Evolutionary conservation across 2,797 vertebrate genomes (phyloP).

Genomic region (Sciurus carolinensis): DNA sequence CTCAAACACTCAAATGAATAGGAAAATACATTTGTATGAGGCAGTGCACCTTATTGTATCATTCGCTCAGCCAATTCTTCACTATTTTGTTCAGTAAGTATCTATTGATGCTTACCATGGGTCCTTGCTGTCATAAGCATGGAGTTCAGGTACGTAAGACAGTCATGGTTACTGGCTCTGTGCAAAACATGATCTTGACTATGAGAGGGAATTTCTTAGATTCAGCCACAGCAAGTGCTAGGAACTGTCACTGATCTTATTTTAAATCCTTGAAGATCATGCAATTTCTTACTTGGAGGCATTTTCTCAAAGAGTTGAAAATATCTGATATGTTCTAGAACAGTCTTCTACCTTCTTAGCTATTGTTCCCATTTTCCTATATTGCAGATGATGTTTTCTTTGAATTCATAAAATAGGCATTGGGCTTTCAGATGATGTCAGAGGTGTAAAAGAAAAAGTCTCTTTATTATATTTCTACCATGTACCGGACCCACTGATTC

Average conservation of each 20-base stretch:
- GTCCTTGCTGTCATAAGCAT: neutral
- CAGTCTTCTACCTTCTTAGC: neutral
- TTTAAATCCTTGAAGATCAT: neutral
- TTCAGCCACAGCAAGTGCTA: neutral
- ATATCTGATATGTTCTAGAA: neutral
- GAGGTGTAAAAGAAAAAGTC: neutral
- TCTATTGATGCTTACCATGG: neutral
- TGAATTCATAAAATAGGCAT: slow-evolving; percentile 1
- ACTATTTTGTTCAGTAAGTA: neutral
- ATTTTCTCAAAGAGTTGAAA: slow-evolving; percentile 55
- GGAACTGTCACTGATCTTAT: neutral
- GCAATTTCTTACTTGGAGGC: neutral
- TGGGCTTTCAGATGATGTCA: neutral
- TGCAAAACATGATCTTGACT: neutral
- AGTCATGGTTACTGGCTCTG: neutral
- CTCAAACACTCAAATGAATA: neutral
- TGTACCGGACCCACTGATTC: neutral
- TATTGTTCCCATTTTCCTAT: slow-evolving; percentile 24
- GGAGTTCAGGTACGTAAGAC: neutral
- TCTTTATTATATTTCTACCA: neutral
- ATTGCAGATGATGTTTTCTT: slow-evolving; percentile 26
- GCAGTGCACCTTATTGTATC: neutral
- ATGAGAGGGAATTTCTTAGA: neutral
- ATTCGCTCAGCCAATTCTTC: neutral
- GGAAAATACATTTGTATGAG: neutral